Percentiles rank a stretch among this genome's conserved stretches.
Evolutionary conservation across 1,140 invertebrate species (phyloP).

Genomic region (Aphelenchoides avenae): DNA sequence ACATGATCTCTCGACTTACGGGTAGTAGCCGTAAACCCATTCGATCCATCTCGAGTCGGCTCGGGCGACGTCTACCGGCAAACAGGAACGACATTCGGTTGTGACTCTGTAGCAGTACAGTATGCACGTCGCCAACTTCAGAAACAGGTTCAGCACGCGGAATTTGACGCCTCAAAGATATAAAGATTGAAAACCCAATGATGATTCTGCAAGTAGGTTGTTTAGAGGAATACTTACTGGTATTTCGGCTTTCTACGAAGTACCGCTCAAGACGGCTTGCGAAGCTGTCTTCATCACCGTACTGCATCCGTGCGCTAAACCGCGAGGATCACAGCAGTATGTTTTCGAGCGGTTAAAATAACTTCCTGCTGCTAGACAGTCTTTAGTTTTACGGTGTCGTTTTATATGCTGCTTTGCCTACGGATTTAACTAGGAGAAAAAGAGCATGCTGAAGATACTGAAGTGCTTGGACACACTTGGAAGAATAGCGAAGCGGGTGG

Average conservation of each 20-base stretch:
- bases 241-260: constrained; percentile 97
- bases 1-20: neutral
- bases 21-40: constrained; percentile 1
- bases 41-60: constrained; percentile 22
- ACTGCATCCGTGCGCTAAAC: constrained; percentile 91
- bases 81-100: constrained; percentile 60
- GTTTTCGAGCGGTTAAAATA: too few species aligned
- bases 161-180: constrained; percentile 82
- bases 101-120: constrained; percentile 86
- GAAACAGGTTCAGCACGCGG: constrained; percentile 88
- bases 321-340: too few species aligned
- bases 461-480: too few species aligned
- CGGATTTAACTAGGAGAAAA: too few species aligned
- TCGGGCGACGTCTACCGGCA: constrained; percentile 4
- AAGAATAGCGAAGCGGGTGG: too few species aligned
- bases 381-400: too few species aligned
- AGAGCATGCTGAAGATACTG: too few species aligned
- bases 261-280: constrained; percentile 95
- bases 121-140: constrained; percentile 89
- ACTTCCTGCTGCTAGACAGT: too few species aligned
- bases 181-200: constrained; percentile 35
- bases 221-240: constrained; percentile 73
- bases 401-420: too few species aligned
- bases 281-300: constrained; percentile 96
- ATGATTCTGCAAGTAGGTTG: neutral